A percentile compares a stretch with the other conserved stretches of the same genome.
Conservation (phyloP, 2,888 invertebrate genomes). For the Eristalis pertinax region DNA sequence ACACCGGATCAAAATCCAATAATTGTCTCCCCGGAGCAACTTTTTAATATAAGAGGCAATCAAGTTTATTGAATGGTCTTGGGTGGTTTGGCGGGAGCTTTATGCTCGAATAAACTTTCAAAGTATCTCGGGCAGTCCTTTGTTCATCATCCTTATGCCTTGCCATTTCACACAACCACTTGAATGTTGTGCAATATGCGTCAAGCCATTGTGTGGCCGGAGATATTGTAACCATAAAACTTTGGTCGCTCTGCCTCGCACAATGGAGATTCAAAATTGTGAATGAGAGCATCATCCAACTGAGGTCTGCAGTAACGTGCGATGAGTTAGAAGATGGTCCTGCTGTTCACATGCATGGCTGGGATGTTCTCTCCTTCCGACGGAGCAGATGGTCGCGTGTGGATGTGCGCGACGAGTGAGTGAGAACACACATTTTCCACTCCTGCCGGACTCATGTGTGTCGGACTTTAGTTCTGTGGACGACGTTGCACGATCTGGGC, state of each 20-base stretch:
- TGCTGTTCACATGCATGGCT: too few relatives aligned
- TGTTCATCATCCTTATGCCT: background rate
- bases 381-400: too few relatives aligned
- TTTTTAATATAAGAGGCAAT: background rate
- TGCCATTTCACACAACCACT: background rate
- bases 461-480: too few relatives aligned
- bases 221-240: background rate
- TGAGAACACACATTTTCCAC: too few relatives aligned
- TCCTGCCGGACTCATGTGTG: too few relatives aligned
- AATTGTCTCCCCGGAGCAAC: background rate
- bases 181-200: constrained; percentile 1
- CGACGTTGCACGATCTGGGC: too few relatives aligned
- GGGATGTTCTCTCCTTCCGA: too few relatives aligned
- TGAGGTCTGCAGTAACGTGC: too few relatives aligned
- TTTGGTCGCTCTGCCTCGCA: background rate
- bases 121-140: background rate
- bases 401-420: too few relatives aligned
- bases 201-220: background rate
- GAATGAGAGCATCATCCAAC: background rate
- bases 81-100: background rate
- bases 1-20: background rate
- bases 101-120: background rate
- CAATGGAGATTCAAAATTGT: background rate
- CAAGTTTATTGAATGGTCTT: background rate
- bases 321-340: too few relatives aligned